These are phyloP conservation scores for Enteromius anoplus DNA, from an alignment of 2,797 vertebrate genomes.

Conservation along the genomic window DNA sequence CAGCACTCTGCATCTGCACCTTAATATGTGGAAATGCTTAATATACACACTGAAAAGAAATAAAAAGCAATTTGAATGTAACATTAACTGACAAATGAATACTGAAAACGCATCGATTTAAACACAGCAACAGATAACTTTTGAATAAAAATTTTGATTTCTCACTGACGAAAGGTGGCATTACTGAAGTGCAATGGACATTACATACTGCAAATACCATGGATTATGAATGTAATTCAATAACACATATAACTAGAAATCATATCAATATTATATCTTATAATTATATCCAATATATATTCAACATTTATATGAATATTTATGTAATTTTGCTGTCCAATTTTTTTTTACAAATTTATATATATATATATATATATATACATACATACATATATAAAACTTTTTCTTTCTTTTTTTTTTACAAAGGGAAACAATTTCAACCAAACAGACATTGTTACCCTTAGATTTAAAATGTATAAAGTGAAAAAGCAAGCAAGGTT, in stretches of 20 bases:
- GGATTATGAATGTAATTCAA: neutral
- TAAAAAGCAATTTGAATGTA: conserved; percentile 5
- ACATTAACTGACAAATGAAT: neutral
- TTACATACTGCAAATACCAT: neutral
- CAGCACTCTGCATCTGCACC: conserved; percentile 38
- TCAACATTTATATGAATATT: no score
- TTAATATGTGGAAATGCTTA: conserved; percentile 37
- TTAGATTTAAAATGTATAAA: no score
- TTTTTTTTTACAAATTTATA: no score
- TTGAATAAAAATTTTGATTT: neutral
- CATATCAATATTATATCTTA: neutral
- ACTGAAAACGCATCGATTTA: neutral
- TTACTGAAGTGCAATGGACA: neutral
- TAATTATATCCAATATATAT: neutral
- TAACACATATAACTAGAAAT: neutral
- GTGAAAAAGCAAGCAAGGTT: no score
- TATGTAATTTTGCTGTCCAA: neutral
- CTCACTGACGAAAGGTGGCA: neutral
- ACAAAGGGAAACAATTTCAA: no score
- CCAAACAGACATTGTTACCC: no score
- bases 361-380: no score
- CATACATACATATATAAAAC: no score
- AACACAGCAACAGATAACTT: neutral
- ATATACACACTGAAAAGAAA: conserved; percentile 1
- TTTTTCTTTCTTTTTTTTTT: no score